Evolutionary conservation across 2,113 vertebrate species (phyloP).

Genomic region (Tautogolabrus adspersus): DNA sequence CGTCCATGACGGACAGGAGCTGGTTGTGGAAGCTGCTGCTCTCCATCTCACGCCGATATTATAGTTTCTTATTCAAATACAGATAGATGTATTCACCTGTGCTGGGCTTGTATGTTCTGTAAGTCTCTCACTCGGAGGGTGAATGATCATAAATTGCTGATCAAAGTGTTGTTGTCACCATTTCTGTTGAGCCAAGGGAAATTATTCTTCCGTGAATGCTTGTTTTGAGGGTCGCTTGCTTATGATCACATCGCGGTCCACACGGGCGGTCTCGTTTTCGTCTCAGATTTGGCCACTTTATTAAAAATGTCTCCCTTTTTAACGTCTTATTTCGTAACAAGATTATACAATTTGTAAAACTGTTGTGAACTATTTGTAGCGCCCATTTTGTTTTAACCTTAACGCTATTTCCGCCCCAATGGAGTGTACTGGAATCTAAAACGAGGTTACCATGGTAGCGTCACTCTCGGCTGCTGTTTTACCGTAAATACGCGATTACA

Average conservation of each 20-base stretch:
- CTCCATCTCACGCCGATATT: conserved; percentile 55
- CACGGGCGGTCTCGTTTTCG: not conserved
- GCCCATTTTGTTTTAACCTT: not conserved
- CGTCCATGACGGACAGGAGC: conserved; percentile 79
- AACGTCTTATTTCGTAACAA: not conserved
- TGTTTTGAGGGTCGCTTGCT: conserved; percentile 1
- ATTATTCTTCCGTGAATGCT: not conserved
- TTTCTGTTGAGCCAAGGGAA: fast-evolving
- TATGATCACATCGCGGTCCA: fast-evolving
- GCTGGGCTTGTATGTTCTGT: not conserved
- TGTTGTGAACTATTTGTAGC: not conserved
- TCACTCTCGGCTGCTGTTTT: conserved; percentile 1
- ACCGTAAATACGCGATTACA: conserved; percentile 44
- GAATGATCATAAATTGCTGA: not conserved
- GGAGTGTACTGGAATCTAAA: not conserved
- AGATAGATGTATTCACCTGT: not conserved
- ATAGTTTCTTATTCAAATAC: fast-evolving
- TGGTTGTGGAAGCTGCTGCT: conserved; percentile 75
- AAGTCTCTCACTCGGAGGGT: not conserved
- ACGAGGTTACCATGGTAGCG: not conserved
- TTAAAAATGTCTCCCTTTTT: not conserved
- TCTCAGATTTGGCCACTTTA: not conserved
- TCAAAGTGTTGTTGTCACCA: not conserved
- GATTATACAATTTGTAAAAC: not conserved
- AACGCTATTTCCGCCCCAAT: not conserved